Evolutionary conservation across 2,797 vertebrate species (phyloP), one percentile per base, ranked within the genome.

Genomic region (Amazona ochrocephala): DNA sequence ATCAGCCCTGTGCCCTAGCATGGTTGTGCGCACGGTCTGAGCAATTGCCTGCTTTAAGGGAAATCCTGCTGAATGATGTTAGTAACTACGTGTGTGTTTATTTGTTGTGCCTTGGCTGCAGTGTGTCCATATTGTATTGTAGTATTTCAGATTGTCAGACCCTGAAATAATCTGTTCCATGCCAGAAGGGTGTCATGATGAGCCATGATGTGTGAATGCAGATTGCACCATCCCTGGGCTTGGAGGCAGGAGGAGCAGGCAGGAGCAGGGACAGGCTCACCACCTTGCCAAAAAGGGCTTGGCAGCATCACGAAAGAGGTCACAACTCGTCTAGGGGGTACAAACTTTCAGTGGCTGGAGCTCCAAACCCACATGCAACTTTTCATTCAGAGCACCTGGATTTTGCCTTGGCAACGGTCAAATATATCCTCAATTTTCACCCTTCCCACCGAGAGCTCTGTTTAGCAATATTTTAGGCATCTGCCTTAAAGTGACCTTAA

Each of bases 141-240:
- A 30, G 30, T 51, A 34, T 61, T 82, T 84, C 30, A 22, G 22
- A 29, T 37, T 22, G 2, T 29, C n/a, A 3, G 1, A 41, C 42
- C 30, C 56, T 84, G 41, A 68, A 39, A 51, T 26, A 6, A 20
- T 18, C 48, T 75, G 3, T 74, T 72, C 18, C n/a, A 71, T 48
- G 20, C 8, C 54, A 56, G 71, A 34, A n/a, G 15, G 64, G 18
- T 1, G 0, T 5, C 3, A 1, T 45, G 53, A 45, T 1, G 7
- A 65, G 27, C 44, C 11, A 4, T 4, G 5, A 17, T 15, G 27
- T 1, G 1, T 22, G 32, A 24, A 10, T 0, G 2, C 0, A 6
- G 15, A 8, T 41, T 72, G 45, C 64, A 30, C 10, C 14, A 29
- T n/a, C 23, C n/a, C 48, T 21, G 27, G 18, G 26, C 48, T 84